These are phyloP conservation scores for Apostichopus californicus DNA, from an alignment of 35 echinoderm and acorn worm species.

Conservation along the genomic window DNA sequence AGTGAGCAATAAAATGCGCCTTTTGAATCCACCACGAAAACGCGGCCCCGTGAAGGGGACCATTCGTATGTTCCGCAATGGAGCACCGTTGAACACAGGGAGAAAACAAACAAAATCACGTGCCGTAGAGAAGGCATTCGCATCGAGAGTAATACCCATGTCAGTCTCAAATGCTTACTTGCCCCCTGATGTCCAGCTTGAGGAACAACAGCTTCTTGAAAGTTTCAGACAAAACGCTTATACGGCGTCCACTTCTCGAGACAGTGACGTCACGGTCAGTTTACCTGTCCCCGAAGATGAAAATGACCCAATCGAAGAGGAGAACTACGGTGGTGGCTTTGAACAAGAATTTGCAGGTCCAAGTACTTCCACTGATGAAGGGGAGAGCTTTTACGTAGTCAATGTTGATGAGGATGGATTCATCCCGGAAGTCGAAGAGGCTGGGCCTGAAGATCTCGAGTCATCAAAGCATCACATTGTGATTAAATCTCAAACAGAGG, in stretches of 20 bases:
- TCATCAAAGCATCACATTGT: background rate
- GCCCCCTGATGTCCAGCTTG: background rate
- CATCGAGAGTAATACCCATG: background rate
- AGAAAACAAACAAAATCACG: background rate
- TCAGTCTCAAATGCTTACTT: background rate
- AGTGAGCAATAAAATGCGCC: background rate
- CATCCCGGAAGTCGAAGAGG: background rate
- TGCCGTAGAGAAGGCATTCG: background rate
- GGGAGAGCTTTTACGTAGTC: background rate
- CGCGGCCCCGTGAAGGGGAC: background rate
- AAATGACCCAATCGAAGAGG: background rate
- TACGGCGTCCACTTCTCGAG: background rate
- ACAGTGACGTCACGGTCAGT: background rate
- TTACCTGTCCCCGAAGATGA: background rate
- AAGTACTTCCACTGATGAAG: background rate
- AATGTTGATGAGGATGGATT: background rate
- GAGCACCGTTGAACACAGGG: background rate
- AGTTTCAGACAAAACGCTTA: background rate
- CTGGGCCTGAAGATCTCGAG: background rate
- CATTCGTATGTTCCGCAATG: background rate
- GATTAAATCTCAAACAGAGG: background rate
- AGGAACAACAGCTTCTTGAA: conserved; percentile 1
- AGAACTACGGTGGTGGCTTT: background rate
- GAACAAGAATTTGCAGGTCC: background rate
- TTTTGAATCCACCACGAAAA: background rate